Percentiles rank a stretch among this genome's conserved stretches.
These are phyloP conservation scores for Pangasius djambal DNA, from an alignment of 2,797 vertebrate species.

Conservation along the genomic window DNA sequence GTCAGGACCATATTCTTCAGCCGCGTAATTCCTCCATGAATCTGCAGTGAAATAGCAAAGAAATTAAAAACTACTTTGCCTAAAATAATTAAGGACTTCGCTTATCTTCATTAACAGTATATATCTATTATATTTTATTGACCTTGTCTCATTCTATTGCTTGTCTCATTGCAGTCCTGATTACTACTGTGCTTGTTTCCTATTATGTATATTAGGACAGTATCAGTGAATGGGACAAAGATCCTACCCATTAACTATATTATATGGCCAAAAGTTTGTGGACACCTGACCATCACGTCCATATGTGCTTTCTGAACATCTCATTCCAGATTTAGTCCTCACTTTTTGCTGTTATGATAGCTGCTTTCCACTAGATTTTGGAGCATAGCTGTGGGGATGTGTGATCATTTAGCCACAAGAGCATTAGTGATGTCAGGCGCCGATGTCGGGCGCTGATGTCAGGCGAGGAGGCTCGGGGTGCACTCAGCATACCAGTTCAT, in stretches of 20 bases:
- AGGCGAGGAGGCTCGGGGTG: neutral
- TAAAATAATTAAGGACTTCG: neutral
- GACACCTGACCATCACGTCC: neutral
- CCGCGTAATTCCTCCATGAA: constrained; percentile 91
- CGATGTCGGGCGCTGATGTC: too few relatives aligned
- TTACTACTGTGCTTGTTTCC: neutral
- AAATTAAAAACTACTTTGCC: neutral
- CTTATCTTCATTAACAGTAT: neutral
- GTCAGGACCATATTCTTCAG: constrained; percentile 89
- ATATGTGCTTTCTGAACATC: neutral
- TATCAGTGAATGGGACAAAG: neutral
- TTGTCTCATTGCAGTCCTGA: neutral
- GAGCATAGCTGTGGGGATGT: neutral
- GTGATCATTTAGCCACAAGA: neutral
- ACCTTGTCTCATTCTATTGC: neutral
- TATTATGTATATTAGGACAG: neutral
- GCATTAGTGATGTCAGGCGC: neutral
- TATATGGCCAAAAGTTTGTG: neutral
- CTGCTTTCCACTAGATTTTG: neutral
- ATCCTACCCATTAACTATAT: neutral
- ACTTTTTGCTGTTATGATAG: neutral
- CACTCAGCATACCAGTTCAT: neutral
- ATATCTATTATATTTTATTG: neutral
- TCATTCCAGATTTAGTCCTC: neutral
- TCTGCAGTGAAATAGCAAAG: constrained; percentile 68